Conservation (phyloP, 2,113 vertebrate genomes). For the Mohoua ochrocephala region DNA sequence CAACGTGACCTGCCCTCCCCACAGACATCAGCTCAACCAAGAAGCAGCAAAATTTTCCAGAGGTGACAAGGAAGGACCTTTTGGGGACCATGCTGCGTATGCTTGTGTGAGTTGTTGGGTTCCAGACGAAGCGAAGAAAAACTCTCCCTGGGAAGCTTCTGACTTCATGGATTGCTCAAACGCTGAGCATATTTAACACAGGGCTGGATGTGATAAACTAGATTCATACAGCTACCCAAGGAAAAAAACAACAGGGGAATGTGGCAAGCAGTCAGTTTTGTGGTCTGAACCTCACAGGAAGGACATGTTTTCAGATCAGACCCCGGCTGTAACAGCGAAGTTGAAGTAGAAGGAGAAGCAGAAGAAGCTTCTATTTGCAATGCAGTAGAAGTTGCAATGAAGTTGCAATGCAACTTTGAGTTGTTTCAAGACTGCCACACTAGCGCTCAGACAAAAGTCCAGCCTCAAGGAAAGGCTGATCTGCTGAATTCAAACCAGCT, state of each 20-base stretch:
- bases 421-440: neutral
- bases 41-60: neutral
- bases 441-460: neutral
- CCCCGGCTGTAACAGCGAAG: neutral
- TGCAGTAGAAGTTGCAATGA: neutral
- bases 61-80: constrained; percentile 33
- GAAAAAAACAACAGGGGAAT: constrained; percentile 45
- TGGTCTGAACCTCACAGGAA: constrained; percentile 58
- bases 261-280: constrained; percentile 56
- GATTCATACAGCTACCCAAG: neutral
- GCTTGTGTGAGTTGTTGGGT: neutral
- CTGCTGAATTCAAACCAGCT: neutral
- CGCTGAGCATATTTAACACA: neutral
- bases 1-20: neutral
- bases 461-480: neutral
- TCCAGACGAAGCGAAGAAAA: constrained; percentile 49
- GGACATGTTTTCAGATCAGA: constrained; percentile 50
- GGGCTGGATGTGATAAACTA: constrained; percentile 48
- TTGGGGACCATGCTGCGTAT: neutral
- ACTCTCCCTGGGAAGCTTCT: constrained; percentile 57
- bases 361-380: neutral
- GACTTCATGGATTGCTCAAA: constrained; percentile 51
- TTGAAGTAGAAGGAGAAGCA: neutral
- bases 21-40: neutral
- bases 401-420: neutral